Conservation (phyloP, 2,888 invertebrate genomes). For the Tridacna crocea region DNA sequence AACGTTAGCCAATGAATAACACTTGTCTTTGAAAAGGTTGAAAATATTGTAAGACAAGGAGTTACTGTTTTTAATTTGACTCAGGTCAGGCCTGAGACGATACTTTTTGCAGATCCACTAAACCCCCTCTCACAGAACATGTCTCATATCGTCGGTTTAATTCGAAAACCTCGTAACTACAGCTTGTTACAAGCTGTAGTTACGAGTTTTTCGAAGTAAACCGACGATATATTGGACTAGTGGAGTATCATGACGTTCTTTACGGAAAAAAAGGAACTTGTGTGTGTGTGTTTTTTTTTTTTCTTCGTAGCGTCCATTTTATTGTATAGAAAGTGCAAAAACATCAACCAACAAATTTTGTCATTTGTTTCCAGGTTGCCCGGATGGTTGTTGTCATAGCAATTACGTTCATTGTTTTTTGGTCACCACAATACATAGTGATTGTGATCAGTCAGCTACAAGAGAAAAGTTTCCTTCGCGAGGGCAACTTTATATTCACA, state of each 20-base stretch:
- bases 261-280: no score
- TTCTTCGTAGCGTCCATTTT: not conserved
- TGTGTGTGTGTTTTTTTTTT: not conserved
- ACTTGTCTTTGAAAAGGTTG: not conserved
- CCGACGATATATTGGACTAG: no score
- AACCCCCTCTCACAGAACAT: no score
- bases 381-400: constrained; percentile 85
- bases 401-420: constrained; percentile 83
- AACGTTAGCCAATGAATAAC: not conserved
- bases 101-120: no score
- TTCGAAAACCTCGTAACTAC: no score
- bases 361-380: constrained; percentile 82
- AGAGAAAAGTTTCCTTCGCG: constrained; percentile 80
- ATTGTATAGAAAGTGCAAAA: no score
- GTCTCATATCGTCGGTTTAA: no score
- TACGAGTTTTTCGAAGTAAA: no score
- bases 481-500: constrained; percentile 84
- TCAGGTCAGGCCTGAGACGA: no score
- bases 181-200: no score
- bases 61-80: not conserved
- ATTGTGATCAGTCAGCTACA: constrained; percentile 84
- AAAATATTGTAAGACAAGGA: not conserved
- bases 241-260: no score
- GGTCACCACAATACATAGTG: constrained; percentile 85
- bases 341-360: no score